Conservation (phyloP, 2,113 vertebrate genomes). For the Gobius niger region DNA sequence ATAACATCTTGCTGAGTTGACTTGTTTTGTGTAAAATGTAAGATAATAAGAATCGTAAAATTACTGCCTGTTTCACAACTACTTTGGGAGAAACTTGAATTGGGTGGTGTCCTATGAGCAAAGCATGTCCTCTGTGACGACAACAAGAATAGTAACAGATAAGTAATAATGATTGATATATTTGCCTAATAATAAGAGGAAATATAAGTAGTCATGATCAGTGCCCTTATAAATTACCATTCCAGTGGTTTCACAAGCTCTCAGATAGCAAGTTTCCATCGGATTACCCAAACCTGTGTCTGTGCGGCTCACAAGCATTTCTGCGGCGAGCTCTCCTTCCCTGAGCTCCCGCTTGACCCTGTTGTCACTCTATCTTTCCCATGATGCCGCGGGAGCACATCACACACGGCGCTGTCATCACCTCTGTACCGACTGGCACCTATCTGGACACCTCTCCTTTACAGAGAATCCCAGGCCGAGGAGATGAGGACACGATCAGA, state of each 20-base stretch:
- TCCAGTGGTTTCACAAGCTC: not conserved
- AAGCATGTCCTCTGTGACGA: too few relatives aligned
- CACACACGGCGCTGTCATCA: not conserved
- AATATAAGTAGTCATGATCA: too few relatives aligned
- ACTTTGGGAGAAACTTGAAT: too few relatives aligned
- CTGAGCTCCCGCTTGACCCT: not conserved
- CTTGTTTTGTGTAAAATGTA: too few relatives aligned
- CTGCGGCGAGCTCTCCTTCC: not conserved
- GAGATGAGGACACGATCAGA: not conserved
- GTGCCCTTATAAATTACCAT: not conserved
- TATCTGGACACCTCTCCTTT: not conserved
- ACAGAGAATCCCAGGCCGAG: not conserved
- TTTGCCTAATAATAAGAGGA: too few relatives aligned
- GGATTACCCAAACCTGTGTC: not conserved
- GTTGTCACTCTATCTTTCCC: conserved; percentile 3
- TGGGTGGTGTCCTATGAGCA: too few relatives aligned
- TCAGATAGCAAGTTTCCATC: not conserved
- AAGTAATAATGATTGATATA: too few relatives aligned
- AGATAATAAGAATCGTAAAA: too few relatives aligned
- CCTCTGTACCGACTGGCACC: not conserved
- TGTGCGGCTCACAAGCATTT: not conserved
- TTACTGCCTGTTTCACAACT: too few relatives aligned
- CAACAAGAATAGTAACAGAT: too few relatives aligned
- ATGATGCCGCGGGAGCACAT: conserved; percentile 2
- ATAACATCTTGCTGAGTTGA: too few relatives aligned